phyloP scores from a whole-genome alignment of 1,140 invertebrate species.

The Papilio aristodemus region DNA sequence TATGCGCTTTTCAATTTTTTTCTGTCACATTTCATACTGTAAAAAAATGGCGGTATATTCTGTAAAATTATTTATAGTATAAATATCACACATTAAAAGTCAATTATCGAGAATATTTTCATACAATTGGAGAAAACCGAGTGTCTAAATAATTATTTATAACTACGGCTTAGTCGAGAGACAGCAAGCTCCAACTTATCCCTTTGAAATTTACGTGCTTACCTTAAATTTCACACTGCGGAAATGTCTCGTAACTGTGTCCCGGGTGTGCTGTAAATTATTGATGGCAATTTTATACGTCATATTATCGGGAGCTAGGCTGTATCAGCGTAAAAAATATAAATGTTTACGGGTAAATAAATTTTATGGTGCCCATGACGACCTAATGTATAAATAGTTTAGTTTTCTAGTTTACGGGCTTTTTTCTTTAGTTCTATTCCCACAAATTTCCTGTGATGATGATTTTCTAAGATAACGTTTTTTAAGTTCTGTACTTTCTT shows the following conservation, averaged over 20 bases:
- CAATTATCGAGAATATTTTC: too few relatives aligned
- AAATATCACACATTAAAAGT: too few relatives aligned
- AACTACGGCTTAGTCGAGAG: background rate
- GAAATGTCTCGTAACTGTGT: background rate
- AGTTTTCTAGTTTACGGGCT: background rate
- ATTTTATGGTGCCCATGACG: background rate
- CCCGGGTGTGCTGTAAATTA: constrained; percentile 18
- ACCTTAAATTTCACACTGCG: background rate
- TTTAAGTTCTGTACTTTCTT: too few relatives aligned
- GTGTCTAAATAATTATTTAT: too few relatives aligned
- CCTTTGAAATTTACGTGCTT: background rate
- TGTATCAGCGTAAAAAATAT: constrained; percentile 1
- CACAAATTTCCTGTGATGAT: too few relatives aligned
- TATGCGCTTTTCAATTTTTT: too few relatives aligned
- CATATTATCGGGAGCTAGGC: constrained; percentile 5
- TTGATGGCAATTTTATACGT: constrained; percentile 14
- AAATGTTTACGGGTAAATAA: constrained; percentile 2
- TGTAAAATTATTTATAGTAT: too few relatives aligned
- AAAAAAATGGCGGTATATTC: too few relatives aligned
- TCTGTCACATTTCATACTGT: too few relatives aligned
- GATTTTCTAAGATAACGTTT: too few relatives aligned
- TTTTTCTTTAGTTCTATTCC: background rate
- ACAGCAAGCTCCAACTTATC: background rate
- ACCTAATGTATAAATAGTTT: too few relatives aligned
- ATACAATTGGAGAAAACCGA: too few relatives aligned